phyloP scores from a whole-genome alignment of 2,113 vertebrate species.

The Montifringilla adamsi region DNA sequence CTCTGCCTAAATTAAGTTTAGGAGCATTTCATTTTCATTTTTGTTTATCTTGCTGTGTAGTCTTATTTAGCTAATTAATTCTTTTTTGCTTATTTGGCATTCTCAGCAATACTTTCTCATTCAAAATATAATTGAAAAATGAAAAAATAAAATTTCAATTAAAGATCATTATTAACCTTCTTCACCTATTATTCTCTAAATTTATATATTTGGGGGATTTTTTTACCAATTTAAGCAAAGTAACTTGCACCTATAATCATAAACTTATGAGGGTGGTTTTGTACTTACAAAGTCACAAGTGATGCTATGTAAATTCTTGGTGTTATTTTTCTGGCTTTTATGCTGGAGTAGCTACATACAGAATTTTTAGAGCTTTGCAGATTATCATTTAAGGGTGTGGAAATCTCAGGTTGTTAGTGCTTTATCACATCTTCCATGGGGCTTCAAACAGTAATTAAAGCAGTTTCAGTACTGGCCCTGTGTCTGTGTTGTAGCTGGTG shows the following conservation, averaged over 20 bases:
- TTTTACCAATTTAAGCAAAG: neutral
- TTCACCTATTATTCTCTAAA: neutral
- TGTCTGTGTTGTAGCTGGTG: neutral
- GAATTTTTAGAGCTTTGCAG: neutral
- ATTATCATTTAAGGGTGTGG: neutral
- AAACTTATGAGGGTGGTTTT: neutral
- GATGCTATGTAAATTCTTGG: neutral
- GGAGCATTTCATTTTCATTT: constrained; percentile 10
- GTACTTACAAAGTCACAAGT: neutral
- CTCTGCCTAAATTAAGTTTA: constrained; percentile 10
- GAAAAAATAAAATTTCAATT: neutral
- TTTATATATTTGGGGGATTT: neutral
- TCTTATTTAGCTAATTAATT: neutral
- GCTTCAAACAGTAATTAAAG: neutral
- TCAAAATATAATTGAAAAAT: neutral
- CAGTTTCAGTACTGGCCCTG: neutral
- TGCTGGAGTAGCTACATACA: neutral
- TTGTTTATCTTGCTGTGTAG: neutral
- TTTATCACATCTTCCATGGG: neutral
- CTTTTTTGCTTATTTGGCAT: neutral
- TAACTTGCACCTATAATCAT: neutral
- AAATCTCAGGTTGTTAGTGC: neutral
- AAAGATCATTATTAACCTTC: neutral
- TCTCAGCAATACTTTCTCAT: neutral
- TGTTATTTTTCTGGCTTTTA: neutral